Conservation (phyloP, 2,888 invertebrate genomes). For the Parnassius apollo region DNA sequence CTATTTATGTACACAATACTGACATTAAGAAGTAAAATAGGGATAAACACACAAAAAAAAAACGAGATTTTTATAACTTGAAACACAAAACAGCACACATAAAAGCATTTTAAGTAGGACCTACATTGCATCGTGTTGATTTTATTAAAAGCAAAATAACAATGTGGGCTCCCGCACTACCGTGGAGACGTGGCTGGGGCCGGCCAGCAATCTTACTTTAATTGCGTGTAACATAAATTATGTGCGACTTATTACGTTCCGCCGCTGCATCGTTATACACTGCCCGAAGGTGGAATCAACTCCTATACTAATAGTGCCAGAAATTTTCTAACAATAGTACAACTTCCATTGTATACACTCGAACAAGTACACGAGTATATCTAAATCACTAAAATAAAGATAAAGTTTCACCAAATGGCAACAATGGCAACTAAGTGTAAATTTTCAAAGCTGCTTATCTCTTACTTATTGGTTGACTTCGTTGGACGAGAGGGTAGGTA, state of each 20-base stretch:
- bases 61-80: constrained; percentile 7
- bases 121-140: constrained; percentile 12
- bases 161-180: constrained; percentile 28
- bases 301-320: too few relatives aligned
- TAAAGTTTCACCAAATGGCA: too few relatives aligned
- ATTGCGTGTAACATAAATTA: constrained; percentile 80
- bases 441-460: too few relatives aligned
- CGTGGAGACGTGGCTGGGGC: constrained; percentile 39
- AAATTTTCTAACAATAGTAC: too few relatives aligned
- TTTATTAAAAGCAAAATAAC: constrained; percentile 29
- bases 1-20: not conserved
- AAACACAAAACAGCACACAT: not conserved
- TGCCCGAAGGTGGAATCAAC: constrained; percentile 1
- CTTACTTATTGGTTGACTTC: too few relatives aligned
- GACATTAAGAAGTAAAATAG: constrained; percentile 10
- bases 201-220: constrained; percentile 74
- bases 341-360: too few relatives aligned
- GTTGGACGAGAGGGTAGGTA: too few relatives aligned
- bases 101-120: constrained; percentile 5
- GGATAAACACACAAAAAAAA: constrained; percentile 6
- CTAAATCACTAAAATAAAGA: too few relatives aligned
- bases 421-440: too few relatives aligned
- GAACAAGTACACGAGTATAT: too few relatives aligned
- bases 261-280: constrained; percentile 26
- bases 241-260: constrained; percentile 74